Evolutionary conservation across 2,113 vertebrate genomes (phyloP), one percentile per base, ranked within the genome.

Genomic region (Oryzias woworae): DNA sequence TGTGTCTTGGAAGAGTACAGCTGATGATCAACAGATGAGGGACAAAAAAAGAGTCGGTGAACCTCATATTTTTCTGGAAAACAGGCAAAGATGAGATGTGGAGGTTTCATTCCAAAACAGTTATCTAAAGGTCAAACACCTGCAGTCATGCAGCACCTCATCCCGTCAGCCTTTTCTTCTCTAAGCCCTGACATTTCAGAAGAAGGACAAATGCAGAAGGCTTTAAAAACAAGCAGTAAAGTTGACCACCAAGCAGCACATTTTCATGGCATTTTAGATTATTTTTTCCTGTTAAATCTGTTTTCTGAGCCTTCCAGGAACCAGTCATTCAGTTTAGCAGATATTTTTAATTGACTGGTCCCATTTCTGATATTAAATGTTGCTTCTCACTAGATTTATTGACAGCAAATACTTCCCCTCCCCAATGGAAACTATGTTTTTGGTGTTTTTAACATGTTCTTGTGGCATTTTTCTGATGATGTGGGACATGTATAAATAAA

Each of bases 41-140:
- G 23, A 28, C 43, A 59, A 42, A 4, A 4, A 5, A 28, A 49
- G 54, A 20, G 50, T 59, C 66, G 45, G 50, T 24, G 62, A 78
- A 44, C 18, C 18, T 23, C 14, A 52, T 43, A 36, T 44, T 54
- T 66, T 45, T 50, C 43, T 42, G 42, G 15, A 53, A 56, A 76
- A 56, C 57, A 66, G 63, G 41, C 10, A 43, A 49, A 13, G 53
- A 36, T 58, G 52, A 66, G 58, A 28, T 61, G 62, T 73, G 55
- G 22, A 63, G 18, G 8, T 81, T 67, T 73, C 42, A 72, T 28
- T 58, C 12, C 28, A 80, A 72, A 80, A 77, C 70, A 78, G 66
- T 48, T 62, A 73, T 67, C 71, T 73, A 85, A 80, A 83, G 75
- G 83, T 81, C 82, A 85, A 44, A 67, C 49, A 31, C 47, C 62